Evolutionary conservation across 2,888 invertebrate species (phyloP).

Genomic region (Xanthia togata): DNA sequence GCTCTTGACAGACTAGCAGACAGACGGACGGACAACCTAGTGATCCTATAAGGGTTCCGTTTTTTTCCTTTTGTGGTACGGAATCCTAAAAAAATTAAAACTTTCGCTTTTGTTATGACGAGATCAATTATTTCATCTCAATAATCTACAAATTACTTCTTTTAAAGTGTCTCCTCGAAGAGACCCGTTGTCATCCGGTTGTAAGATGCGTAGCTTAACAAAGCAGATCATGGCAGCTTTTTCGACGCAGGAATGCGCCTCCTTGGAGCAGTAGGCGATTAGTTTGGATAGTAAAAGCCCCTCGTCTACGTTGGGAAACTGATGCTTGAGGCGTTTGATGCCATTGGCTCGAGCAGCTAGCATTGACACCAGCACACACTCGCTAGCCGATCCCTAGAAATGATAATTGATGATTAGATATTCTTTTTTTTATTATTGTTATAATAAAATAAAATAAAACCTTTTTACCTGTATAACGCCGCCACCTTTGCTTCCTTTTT

Average conservation of each 20-base stretch:
- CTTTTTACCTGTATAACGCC: slow-evolving; percentile 96
- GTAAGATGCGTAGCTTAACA: slow-evolving; percentile 96
- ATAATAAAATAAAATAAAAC: too few relatives aligned
- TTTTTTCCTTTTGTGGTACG: too few relatives aligned
- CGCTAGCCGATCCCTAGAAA: slow-evolving; percentile 97
- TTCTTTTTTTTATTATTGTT: too few relatives aligned
- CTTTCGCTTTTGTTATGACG: too few relatives aligned
- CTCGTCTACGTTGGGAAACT: slow-evolving; percentile 96
- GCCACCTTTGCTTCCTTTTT: slow-evolving; percentile 96
- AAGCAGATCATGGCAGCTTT: slow-evolving; percentile 98
- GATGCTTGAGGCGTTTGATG: slow-evolving; percentile 95
- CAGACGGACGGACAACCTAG: too few relatives aligned
- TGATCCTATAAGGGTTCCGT: too few relatives aligned
- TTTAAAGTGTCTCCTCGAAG: slow-evolving; percentile 95
- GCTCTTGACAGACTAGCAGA: too few relatives aligned
- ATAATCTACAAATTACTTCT: slow-evolving; percentile 91
- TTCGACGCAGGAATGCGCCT: slow-evolving; percentile 97
- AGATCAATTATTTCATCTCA: neutral
- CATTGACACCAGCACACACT: slow-evolving; percentile 97
- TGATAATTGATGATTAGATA: neutral
- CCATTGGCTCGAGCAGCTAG: slow-evolving; percentile 97
- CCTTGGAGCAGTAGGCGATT: slow-evolving; percentile 97
- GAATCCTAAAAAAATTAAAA: too few relatives aligned
- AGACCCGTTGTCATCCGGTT: slow-evolving; percentile 95
- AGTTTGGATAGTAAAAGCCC: slow-evolving; percentile 97